phyloP scores from a whole-genome alignment of 2,888 invertebrate species.

The Eupithecia inturbata region DNA sequence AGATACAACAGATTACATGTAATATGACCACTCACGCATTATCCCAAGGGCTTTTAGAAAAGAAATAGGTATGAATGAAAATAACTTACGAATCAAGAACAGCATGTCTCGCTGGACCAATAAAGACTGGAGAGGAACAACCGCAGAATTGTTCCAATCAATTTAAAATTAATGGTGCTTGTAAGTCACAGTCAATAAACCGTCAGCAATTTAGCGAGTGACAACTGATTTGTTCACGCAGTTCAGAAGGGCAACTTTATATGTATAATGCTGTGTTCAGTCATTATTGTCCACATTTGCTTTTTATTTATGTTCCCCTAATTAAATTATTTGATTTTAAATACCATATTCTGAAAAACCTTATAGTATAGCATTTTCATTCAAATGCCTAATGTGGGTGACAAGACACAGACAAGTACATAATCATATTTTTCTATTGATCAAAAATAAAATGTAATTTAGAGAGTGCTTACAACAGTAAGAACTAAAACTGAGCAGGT shows the following conservation, averaged over 20 bases:
- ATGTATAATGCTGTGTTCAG: not conserved
- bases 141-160: conserved; percentile 21
- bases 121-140: conserved; percentile 30
- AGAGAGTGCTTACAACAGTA: no score
- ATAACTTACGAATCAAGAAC: conserved; percentile 32
- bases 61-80: not conserved
- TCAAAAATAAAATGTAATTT: no score
- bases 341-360: no score
- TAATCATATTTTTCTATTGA: no score
- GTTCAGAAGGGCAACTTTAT: not conserved
- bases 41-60: not conserved
- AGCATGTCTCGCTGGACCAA: conserved; percentile 25
- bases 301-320: no score
- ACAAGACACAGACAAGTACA: not conserved
- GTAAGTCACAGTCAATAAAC: conserved; percentile 19
- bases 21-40: not conserved
- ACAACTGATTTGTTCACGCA: not conserved
- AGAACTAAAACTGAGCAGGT: no score
- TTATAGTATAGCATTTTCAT: not conserved
- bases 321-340: no score
- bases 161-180: conserved; percentile 18
- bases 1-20: not conserved
- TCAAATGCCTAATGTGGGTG: not conserved
- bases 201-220: conserved; percentile 12
- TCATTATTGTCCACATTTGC: not conserved